Evolutionary conservation across 1,140 invertebrate genomes (phyloP).

Genomic region (Hyles vespertilio): DNA sequence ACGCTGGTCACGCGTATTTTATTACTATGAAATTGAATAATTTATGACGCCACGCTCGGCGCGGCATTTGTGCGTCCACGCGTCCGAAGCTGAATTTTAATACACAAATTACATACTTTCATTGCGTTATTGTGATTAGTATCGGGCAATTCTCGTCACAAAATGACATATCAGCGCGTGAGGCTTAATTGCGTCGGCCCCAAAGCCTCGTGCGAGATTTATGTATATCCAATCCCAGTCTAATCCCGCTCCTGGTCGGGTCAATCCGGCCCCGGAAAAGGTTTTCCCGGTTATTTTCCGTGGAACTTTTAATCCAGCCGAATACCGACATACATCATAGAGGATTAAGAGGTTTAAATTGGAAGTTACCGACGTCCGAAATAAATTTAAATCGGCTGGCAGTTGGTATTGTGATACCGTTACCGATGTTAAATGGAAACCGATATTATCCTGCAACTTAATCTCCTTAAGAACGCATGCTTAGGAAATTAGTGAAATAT

Average conservation of each 20-base stretch:
- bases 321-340: constrained; percentile 76
- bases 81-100: constrained; percentile 66
- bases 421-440: constrained; percentile 66
- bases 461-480: constrained; percentile 50
- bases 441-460: constrained; percentile 64
- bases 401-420: constrained; percentile 73
- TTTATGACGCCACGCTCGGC: constrained; percentile 65
- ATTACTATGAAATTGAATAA: constrained; percentile 76
- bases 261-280: constrained; percentile 73
- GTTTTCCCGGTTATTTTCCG: constrained; percentile 76
- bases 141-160: constrained; percentile 48
- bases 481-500: constrained; percentile 30
- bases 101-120: constrained; percentile 66
- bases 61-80: constrained; percentile 56
- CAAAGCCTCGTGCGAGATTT: constrained; percentile 70
- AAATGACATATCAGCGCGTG: constrained; percentile 66
- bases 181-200: constrained; percentile 68
- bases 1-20: constrained; percentile 72
- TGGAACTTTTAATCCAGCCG: constrained; percentile 74
- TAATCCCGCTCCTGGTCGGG: constrained; percentile 70
- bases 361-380: constrained; percentile 75
- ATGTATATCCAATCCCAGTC: constrained; percentile 73
- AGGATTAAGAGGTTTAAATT: constrained; percentile 76
- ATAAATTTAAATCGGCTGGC: constrained; percentile 75
- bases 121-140: constrained; percentile 53